Evolutionary conservation across 2,797 vertebrate genomes (phyloP), one percentile per base, ranked within the genome.

Genomic region (Pseudopleuronectes americanus): DNA sequence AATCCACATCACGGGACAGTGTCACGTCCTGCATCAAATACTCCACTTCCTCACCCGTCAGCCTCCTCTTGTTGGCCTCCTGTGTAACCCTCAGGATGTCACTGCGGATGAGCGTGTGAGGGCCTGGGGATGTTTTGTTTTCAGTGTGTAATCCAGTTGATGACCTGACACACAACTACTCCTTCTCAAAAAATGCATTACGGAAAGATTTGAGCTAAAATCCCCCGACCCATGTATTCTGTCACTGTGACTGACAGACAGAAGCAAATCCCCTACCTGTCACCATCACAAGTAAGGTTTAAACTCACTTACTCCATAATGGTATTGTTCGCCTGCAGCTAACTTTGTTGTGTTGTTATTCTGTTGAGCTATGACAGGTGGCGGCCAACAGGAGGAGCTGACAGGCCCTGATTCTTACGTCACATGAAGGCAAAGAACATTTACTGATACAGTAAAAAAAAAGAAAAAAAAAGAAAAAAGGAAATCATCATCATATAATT

Each of bases 381-480:
- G 6, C 0, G 21, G 52, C 89, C 85, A 86, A 79, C 57, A 79
- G 74, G 83, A 89, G 87, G 83, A 68, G 81, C 71, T 76, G 43
- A 77, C 33, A 48, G 71, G 69, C 36, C 38, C 38, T 19, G 10
- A 75, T 52, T 69, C 53, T 58, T 36, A 59, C 48, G 45, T 86
- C 84, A 77, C 57, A 87, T 86, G 64, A 91, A 86, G 86, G 78
- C 80, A 84, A 90, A 78, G 71, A 89, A 79, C 74, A 79, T 89
- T 92, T 89, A 93, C 90, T 89, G 86, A 92, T 88, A 88, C 83
- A 93, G 86, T 86, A 92, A 86, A 86, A 75, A 47, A 55, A 57
- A 72, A 74, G 64, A 68, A 71, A 60, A 68, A n/a, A 51, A 54
- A 71, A 21, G 16, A 80, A 71, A 79, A 51, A 54, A 71, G 22